Base-by-base conservation (phyloP, 2,113 vertebrate species). In the Salvelinus alpinus region DNA sequence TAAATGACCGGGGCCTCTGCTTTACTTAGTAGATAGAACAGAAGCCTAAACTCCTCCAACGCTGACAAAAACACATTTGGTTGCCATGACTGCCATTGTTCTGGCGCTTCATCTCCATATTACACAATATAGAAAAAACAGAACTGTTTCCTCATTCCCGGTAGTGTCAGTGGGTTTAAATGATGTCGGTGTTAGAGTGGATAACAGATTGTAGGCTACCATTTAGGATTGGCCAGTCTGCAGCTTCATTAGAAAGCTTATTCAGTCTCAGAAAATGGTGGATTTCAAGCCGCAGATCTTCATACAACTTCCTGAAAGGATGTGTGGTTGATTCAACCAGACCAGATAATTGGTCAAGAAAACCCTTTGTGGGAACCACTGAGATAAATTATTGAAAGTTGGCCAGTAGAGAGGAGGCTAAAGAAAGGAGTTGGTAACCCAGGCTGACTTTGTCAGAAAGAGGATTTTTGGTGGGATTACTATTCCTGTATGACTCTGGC, bases 1-100 rank as follows among this genome's bases (percentile, higher is more conserved):
- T 71, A 71, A 82, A 78, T 82, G 86, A 85, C 86, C 9, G 5
- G 54, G 54, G 54, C 38, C 38, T 57, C 54, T 57, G 54, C 54
- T 14, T 57, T 20, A 14, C 13, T 57, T 20, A 20, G 18, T 57
- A 20, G 18, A 57, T 57, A 57, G 54, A 57, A 14, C 14, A 57
- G 54, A 57, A 20, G 54, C 38, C 38, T 44, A 44, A 44, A 20
- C 59, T 62, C 20, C 59, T n/a, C 59, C 59, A 11, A 22, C 5
- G 8, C 59, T 62, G 59, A 62, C 59, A 57, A 57, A n/a, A 62
- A 5, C 59, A 8, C 59, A 62, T 62, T 62, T 62, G 59, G 59
- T 62, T 62, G 59, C n/a, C 59, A 62, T 62, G 59, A 11, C 7
- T 3, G n/a, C 59, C 59, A 62, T 62, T n/a, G 59, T 24, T 24